These are phyloP conservation scores for Mesitornis unicolor DNA, from an alignment of 2,113 vertebrate species.

Conservation along the genomic window DNA sequence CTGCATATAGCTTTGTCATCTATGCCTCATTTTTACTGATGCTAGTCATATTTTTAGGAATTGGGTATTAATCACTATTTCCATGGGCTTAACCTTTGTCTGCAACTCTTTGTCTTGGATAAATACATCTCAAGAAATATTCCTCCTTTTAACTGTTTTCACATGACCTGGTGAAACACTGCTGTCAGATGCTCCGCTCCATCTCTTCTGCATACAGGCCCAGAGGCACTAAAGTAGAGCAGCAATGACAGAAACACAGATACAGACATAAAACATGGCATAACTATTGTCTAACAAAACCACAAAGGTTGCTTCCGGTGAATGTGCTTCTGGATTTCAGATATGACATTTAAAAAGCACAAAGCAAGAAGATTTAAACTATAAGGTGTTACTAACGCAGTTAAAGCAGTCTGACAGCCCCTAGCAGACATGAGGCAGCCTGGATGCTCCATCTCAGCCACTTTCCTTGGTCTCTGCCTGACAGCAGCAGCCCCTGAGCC, in stretches of 20 bases:
- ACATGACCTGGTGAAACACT: background rate
- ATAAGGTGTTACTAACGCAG: background rate
- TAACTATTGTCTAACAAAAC: background rate
- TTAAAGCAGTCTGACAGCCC: constrained; percentile 18
- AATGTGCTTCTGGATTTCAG: constrained; percentile 3
- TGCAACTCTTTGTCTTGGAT: background rate
- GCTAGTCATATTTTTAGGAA: background rate
- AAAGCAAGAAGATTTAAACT: background rate
- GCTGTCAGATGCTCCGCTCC: background rate
- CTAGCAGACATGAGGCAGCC: background rate
- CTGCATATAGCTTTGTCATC: background rate
- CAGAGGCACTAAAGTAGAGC: background rate
- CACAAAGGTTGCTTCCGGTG: background rate
- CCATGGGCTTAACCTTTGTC: background rate
- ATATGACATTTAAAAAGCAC: constrained; percentile 31
- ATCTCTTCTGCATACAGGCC: background rate
- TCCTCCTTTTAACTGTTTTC: background rate
- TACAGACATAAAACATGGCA: background rate
- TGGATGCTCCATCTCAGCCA: background rate
- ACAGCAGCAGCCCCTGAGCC: background rate
- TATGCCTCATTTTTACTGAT: background rate
- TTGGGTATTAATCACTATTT: background rate
- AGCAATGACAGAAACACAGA: background rate
- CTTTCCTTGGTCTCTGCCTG: background rate
- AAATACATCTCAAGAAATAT: background rate